Base-by-base conservation (phyloP, 37 sponge, comb jelly and placozoan species). In the Tethya wilhelma region DNA sequence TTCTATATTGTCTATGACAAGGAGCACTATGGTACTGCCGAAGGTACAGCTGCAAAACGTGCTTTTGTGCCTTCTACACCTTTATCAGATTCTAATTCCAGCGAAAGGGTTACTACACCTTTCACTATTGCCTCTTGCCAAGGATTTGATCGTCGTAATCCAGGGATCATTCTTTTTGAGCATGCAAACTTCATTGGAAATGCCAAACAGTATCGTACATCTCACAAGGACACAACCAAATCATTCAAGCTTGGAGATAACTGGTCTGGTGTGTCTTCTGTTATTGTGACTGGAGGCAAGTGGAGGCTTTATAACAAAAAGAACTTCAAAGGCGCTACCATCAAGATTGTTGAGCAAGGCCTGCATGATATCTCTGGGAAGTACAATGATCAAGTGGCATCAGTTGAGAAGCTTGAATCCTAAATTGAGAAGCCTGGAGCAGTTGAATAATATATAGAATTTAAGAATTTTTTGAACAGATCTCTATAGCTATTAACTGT, bases 271-370 rank as follows among this genome's bases (percentile, higher is more conserved):
- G 76, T 75, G 22, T 75, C 76, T 17, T 75, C 76, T 31, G 9
- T 37, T n/a, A 58, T 75, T 75, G 38, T 75, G 28, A 75, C 76
- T 36, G 76, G 76, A 38, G 76, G 76, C 40, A 57, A 34, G 22
- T 75, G 76, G 76, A 33, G 31, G 39, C 76, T 75, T 7, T 75
- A 57, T 57, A 60, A 9, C 14, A 49, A 49, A 49, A 14, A 49
- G 53, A 49, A 49, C 14, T 49, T 49, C 53, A 9, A 49, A 19
- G 14, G 14, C 14, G 14, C 53, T 19, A n/a, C n/a, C n/a, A n/a
- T n/a, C n/a, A 49, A 49, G 14, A 14, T 49, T 14, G 53, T 49
- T 49, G 14, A 19, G 14, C 9, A 49, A 9, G 53, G 53, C 53
- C 53, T 19, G 53, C 9, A 9, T 49, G 14, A 19, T 9, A 14